phyloP scores from a whole-genome alignment of 2,888 invertebrate species.

The Sphaerophoria taeniata region DNA sequence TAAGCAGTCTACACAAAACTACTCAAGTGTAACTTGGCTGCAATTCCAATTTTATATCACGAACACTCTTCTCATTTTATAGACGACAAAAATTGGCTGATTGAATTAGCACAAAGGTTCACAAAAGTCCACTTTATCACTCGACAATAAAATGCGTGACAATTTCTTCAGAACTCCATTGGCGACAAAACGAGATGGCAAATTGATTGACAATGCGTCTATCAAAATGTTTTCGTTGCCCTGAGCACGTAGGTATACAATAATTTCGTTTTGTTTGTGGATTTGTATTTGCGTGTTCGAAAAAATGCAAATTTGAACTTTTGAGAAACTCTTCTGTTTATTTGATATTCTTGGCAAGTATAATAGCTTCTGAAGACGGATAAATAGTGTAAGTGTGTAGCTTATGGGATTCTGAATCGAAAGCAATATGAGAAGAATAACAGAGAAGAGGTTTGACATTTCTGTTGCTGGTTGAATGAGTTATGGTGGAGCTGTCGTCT shows the following conservation, averaged over 20 bases:
- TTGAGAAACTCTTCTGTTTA: constrained; percentile 36
- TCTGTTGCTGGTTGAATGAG: constrained; percentile 56
- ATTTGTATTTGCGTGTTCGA: neutral
- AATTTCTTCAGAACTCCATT: constrained; percentile 65
- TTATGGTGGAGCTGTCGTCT: constrained; percentile 50
- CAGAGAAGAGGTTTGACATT: neutral
- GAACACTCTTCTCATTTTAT: neutral
- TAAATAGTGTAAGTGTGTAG: neutral
- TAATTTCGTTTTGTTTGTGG: constrained; percentile 35
- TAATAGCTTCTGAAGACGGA: constrained; percentile 1
- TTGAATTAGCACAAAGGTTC: constrained; percentile 70
- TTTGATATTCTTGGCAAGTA: constrained; percentile 56
- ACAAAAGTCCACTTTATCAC: constrained; percentile 45
- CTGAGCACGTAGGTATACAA: constrained; percentile 65
- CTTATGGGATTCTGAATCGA: constrained; percentile 23
- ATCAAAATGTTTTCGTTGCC: constrained; percentile 57
- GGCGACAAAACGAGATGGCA: constrained; percentile 39
- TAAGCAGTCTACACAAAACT: neutral
- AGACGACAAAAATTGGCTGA: constrained; percentile 55
- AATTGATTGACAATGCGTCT: constrained; percentile 73
- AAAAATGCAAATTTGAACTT: constrained; percentile 54
- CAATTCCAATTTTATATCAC: constrained; percentile 20
- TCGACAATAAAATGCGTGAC: constrained; percentile 40
- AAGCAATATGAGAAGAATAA: neutral
- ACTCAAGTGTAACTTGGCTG: constrained; percentile 46